Base-by-base conservation (phyloP, 1,140 invertebrate species). In the Cardiocondyla obscurior region DNA sequence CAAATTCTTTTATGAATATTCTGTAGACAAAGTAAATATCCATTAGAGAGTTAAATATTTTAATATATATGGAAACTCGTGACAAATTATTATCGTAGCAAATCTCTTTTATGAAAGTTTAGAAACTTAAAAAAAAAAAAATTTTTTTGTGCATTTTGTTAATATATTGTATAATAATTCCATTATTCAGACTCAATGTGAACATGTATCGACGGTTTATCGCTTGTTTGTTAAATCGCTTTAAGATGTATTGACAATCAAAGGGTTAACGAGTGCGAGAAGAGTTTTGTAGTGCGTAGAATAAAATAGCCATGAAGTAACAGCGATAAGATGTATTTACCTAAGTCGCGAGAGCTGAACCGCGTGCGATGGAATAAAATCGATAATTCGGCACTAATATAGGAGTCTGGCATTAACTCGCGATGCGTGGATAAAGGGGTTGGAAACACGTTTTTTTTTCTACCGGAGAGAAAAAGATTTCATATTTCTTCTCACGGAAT, bases 301-400 rank as follows among this genome's bases (percentile, higher is more conserved):
- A 44, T 33, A 53, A 62, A 74, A 28, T 62, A 49, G 51, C 49
- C 12, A 39, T 7, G n/a, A 79, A 79, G 49, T 79, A 44, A 39
- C 46, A 49, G 44, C 62, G 74, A 69, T 67, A 79, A 79, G 62
- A 69, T 30, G 46, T 67, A 79, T 79, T 79, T 57, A 55, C 49
- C 44, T 53, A 42, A 79, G 74, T 49, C 28, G 72, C 19, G 42
- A 65, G 60, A 79, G 33, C 16, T 67, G 62, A 69, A 69, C 58
- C 73, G 57, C 62, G 22, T 79, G 62, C 22, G 46, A 22, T 25
- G 7, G 74, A 53, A 69, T 42, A 69, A 79, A 69, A 79, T 79
- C 74, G 62, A 79, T 79, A 79, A 79, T 79, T 79, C 46, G 25
- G 46, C 60, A 55, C 36, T 69, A 67, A 79, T 67, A 79, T 53